Percentiles rank a stretch among this genome's conserved stretches.
phyloP scores from a whole-genome alignment of 2,113 vertebrate genomes.

The Lipotes vexillifer region DNA sequence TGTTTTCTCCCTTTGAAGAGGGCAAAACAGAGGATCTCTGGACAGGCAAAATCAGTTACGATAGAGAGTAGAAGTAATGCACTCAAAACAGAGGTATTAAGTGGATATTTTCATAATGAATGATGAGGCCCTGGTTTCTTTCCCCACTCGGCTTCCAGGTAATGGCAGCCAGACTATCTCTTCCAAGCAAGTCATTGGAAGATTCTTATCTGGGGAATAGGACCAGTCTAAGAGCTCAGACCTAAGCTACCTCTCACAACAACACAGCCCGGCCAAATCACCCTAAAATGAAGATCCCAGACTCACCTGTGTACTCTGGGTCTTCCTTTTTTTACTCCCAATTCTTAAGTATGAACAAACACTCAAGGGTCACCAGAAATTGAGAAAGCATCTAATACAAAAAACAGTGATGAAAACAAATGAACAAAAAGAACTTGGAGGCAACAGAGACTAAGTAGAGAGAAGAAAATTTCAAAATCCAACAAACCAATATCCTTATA shows the following conservation, averaged over 20 bases:
- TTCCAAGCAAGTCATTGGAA: background rate
- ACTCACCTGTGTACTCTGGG: background rate
- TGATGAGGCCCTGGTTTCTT: background rate
- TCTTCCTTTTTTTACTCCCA: background rate
- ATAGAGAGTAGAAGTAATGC: background rate
- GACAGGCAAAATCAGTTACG: background rate
- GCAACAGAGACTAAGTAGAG: background rate
- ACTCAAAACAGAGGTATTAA: background rate
- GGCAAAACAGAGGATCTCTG: background rate
- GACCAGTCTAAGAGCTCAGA: background rate
- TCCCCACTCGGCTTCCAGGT: background rate
- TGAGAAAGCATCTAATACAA: background rate
- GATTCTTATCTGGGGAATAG: background rate
- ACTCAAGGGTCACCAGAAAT: background rate
- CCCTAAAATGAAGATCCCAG: background rate
- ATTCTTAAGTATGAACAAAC: background rate
- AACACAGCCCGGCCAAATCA: background rate
- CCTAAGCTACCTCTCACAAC: background rate
- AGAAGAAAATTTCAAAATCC: constrained; percentile 22
- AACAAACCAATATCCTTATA: background rate
- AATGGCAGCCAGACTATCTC: background rate
- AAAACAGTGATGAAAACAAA: background rate
- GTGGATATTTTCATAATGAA: background rate
- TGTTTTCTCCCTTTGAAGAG: background rate
- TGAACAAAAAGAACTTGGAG: background rate